Evolutionary conservation across 2,888 invertebrate species (phyloP).

Genomic region (Anodontia alba): DNA sequence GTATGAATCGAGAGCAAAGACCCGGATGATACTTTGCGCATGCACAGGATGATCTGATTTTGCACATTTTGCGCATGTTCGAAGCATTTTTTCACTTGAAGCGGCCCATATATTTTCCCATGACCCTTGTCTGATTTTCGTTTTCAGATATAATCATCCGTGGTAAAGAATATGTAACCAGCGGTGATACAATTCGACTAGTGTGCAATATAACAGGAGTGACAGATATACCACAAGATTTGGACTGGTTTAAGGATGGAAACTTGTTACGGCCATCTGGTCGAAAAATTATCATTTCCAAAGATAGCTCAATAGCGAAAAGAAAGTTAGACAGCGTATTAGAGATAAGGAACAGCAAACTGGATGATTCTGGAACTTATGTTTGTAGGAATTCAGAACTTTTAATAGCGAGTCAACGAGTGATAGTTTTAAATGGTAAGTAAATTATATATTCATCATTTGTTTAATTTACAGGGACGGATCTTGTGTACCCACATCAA

Average conservation of each 20-base stretch:
- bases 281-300: constrained; percentile 41
- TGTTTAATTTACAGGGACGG: no score
- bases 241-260: constrained; percentile 63
- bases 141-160: constrained; percentile 48
- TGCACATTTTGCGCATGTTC: no score
- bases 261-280: constrained; percentile 35
- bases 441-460: background rate
- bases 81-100: no score
- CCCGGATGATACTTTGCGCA: no score
- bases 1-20: no score
- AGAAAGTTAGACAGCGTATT: constrained; percentile 57
- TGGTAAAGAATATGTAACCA: constrained; percentile 52
- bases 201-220: constrained; percentile 55
- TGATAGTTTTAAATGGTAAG: constrained; percentile 60
- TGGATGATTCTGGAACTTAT: constrained; percentile 57
- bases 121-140: no score
- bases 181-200: constrained; percentile 51
- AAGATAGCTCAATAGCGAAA: constrained; percentile 49
- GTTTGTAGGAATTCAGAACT: constrained; percentile 59
- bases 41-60: no score
- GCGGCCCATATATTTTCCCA: no score
- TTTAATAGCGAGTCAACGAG: constrained; percentile 53
- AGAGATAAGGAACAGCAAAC: constrained; percentile 50
- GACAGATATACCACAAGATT: constrained; percentile 52
- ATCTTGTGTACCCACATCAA: no score